Percentiles rank a stretch among this genome's conserved stretches.
phyloP scores from a whole-genome alignment of 23 tunicate genomes.

The Halocynthia roretzi region DNA sequence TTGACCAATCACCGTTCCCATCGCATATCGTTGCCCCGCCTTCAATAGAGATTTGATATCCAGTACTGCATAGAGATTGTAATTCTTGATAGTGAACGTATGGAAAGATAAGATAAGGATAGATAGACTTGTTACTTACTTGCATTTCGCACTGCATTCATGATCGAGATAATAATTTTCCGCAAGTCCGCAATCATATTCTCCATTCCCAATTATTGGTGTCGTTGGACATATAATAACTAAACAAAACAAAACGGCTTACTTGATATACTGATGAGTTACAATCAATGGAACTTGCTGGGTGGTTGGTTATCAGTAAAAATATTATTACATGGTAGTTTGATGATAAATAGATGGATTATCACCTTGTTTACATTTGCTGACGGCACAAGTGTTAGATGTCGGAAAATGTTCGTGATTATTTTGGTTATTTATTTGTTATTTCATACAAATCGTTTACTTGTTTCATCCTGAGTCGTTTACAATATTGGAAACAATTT shows the following conservation, averaged over 20 bases:
- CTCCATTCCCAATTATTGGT: conserved; percentile 2
- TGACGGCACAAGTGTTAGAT: too few species aligned
- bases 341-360: too few species aligned
- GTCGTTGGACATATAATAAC: not conserved
- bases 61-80: conserved; percentile 17
- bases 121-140: conserved; percentile 22
- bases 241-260: not conserved
- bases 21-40: conserved; percentile 35
- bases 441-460: too few species aligned
- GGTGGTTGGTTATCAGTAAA: too few species aligned
- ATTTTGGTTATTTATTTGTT: too few species aligned
- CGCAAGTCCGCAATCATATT: conserved; percentile 11
- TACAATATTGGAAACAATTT: too few species aligned
- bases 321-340: too few species aligned
- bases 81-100: not conserved
- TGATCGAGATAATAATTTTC: conserved; percentile 24
- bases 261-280: too few species aligned
- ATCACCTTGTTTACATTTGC: too few species aligned
- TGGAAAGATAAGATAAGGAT: not conserved
- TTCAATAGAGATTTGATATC: conserved; percentile 27
- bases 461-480: too few species aligned
- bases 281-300: too few species aligned
- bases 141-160: conserved; percentile 53
- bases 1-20: conserved; percentile 39
- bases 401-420: too few species aligned